Evolutionary conservation across 2,113 vertebrate genomes (phyloP), one percentile per base, ranked within the genome.

Genomic region (Oncorhynchus masou): DNA sequence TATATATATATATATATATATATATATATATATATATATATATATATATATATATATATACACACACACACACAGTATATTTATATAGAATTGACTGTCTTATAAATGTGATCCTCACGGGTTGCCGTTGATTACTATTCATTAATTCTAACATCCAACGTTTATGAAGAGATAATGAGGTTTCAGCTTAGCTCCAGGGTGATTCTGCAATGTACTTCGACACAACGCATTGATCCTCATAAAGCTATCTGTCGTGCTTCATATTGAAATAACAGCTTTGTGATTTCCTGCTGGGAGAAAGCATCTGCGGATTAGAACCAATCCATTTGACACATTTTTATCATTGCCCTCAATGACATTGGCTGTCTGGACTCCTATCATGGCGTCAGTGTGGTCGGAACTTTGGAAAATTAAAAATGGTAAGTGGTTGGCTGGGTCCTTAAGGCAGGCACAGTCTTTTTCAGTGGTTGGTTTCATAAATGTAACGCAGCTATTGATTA

Each of bases 381-480:
- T 25, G 69, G 22, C 20, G n/a, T 70, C 69, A 49, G 34, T 24
- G 45, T 19, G 45, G 69, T 70, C 48, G 0, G 51, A 16, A 34
- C 34, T 57, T 16, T 59, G 74, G 51, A 24, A 39, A 29, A 75
- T 75, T 69, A 59, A 71, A 71, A 77, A 77, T 71, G 75, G 49
- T 62, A 70, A 64, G 67, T 76, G 49, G 59, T 29, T 70, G 75
- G 67, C 67, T 60, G n/a, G 68, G 68, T 16, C 68, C 20, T 8
- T 24, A 45, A 12, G 29, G 54, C 34, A 34, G 6, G 34, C 57
- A 57, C 71, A 34, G 64, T 11, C 3, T 22, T 20, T 69, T 79
- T 64, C 66, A 62, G 70, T 64, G 59, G 72, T 54, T 49, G 54
- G 25, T 59, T 75, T 70, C n/a, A 64, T 59, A 79, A 79, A 70